Evolutionary conservation across 1,140 invertebrate species (phyloP), one percentile per base, ranked within the genome.

Genomic region (Hyphantria cunea): DNA sequence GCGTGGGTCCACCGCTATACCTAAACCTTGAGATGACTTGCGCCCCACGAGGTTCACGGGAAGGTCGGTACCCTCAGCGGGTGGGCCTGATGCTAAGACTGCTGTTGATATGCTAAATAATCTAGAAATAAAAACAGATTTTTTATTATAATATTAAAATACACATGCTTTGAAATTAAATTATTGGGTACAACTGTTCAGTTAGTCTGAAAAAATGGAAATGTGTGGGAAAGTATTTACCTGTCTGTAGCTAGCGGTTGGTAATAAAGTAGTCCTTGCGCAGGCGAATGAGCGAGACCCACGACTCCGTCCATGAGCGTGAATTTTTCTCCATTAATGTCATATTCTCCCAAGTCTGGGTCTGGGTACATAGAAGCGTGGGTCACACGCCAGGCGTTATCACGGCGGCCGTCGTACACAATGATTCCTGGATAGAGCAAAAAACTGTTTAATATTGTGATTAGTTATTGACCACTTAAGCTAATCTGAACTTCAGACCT

Each of bases 211-310:
- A 25, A 25, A 3, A 25, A 25, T 25, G 5, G 17, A 5, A 25
- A 25, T 5, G 17, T 3, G 17, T 3, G 2, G 17, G 17, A 5
- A 25, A 25, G 39, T 4, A 3, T 13, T 17, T 64, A 93, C 92
- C 95, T 93, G 84, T 96, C 94, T 5, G 95, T 96, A n/a, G 96
- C 96, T 58, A 97, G 84, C 0, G 96, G 95, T 80, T 96, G 95
- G 88, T 94, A 97, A 78, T 96, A 97, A 0, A 97, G 66, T 0
- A 93, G 88, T 0, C 92, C 93, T 14, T 93, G 88, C 45, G 92
- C 92, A 0, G 94, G 92, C 0, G 95, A 96, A 64, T 96, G 93
- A 0, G 94, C 92, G n/a, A 97, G 75, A 0, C 96, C 96, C 0
- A 97, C 94, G 15, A 97, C 89, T 4, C 95, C 96, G 77, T 97